These are phyloP conservation scores for Gari tellinella DNA, from an alignment of 2,888 invertebrate species.

Conservation along the genomic window DNA sequence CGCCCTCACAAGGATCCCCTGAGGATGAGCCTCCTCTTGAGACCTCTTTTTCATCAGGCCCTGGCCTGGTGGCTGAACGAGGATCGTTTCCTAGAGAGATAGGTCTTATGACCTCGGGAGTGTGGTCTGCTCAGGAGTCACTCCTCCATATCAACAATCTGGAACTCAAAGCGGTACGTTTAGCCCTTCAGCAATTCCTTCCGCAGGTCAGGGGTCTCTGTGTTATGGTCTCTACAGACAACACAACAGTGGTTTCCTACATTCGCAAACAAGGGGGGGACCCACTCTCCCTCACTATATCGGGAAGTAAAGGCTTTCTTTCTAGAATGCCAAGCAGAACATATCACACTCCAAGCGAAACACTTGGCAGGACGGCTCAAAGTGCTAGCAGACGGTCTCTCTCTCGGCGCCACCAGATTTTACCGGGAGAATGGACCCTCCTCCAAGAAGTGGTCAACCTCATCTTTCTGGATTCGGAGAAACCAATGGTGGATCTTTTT, in stretches of 20 bases:
- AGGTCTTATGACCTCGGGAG: slow-evolving; percentile 18
- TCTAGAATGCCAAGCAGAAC: slow-evolving; percentile 31
- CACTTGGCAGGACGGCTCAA: too few relatives aligned
- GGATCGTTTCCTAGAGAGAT: slow-evolving; percentile 20
- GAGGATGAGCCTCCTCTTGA: slow-evolving; percentile 14
- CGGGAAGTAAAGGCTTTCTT: too few relatives aligned
- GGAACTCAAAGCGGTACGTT: slow-evolving; percentile 26
- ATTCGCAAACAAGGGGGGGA: slow-evolving; percentile 47
- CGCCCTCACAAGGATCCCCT: slow-evolving; percentile 4
- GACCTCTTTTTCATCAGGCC: slow-evolving; percentile 9
- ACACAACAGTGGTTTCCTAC: slow-evolving; percentile 46
- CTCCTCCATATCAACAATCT: slow-evolving; percentile 32
- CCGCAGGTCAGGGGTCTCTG: slow-evolving; percentile 8
- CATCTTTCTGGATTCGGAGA: slow-evolving; percentile 2
- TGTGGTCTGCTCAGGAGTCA: slow-evolving; percentile 14
- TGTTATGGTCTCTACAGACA: slow-evolving; percentile 37
- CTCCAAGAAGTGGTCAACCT: slow-evolving; percentile 13
- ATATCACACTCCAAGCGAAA: slow-evolving; percentile 25
- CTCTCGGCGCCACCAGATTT: slow-evolving; percentile 15
- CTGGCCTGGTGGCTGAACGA: slow-evolving; percentile 28
- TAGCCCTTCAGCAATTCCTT: slow-evolving; percentile 22
- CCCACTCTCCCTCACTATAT: too few relatives aligned
- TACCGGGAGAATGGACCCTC: slow-evolving; percentile 35
- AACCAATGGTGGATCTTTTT: slow-evolving; percentile 38
- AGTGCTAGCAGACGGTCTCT: too few relatives aligned